Conservation (phyloP, 1,140 invertebrate genomes). For the Drosophila asahinai region DNA sequence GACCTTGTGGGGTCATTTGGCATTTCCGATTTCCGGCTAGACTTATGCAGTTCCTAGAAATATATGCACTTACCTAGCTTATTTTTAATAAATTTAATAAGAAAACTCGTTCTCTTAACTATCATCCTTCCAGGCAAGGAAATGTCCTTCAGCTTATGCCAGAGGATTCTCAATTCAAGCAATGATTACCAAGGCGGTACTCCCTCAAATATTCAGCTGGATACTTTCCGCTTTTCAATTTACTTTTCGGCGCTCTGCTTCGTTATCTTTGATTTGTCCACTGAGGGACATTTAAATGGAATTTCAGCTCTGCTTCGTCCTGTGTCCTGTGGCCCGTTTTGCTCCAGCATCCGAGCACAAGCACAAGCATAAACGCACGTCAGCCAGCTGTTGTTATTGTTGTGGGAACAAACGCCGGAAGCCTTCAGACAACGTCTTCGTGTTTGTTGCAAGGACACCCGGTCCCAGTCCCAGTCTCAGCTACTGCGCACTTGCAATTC, state of each 20-base stretch:
- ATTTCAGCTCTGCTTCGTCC: slow-evolving; percentile 34
- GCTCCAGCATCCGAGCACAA: slow-evolving; percentile 11
- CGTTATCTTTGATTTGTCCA: slow-evolving; percentile 80
- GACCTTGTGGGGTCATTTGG: slow-evolving; percentile 12
- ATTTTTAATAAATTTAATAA: too few relatives aligned
- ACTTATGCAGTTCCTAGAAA: background rate
- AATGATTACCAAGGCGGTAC: background rate
- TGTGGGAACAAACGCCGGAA: slow-evolving; percentile 46
- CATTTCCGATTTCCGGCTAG: background rate
- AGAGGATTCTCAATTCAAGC: background rate
- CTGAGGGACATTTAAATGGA: slow-evolving; percentile 77
- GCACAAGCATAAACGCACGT: slow-evolving; percentile 16
- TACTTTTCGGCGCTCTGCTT: slow-evolving; percentile 38
- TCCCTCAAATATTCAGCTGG: background rate
- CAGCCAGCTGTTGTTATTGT: slow-evolving; percentile 18
- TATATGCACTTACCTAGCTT: too few relatives aligned
- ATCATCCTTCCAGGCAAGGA: too few relatives aligned
- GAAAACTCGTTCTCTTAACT: too few relatives aligned
- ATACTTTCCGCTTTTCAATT: slow-evolving; percentile 55
- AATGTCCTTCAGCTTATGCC: background rate
- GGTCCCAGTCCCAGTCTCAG: background rate
- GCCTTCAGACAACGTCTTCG: slow-evolving; percentile 48
- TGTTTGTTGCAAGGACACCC: slow-evolving; percentile 55
- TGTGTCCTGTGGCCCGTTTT: background rate
- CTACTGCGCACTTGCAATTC: slow-evolving; percentile 37